Evolutionary conservation across 2,888 invertebrate species (phyloP), one percentile per base, ranked within the genome.

Genomic region (Lithophane socia): DNA sequence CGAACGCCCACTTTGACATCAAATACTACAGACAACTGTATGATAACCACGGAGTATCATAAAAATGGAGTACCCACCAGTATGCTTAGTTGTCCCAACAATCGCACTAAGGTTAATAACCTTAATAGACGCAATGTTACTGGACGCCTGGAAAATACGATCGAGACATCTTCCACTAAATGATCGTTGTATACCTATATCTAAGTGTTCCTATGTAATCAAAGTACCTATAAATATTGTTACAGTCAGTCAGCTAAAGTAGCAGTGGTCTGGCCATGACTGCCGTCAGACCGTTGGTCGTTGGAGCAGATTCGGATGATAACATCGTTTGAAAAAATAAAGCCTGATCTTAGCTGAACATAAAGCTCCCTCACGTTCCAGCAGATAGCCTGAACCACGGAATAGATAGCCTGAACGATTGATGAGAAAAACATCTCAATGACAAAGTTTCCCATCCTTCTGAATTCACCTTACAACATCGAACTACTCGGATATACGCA

Each of bases 1-100:
- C 16, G 24, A 54, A 77, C 86, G 67, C 87, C 86, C 72, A 83
- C 47, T 37, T 52, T 73, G 73, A 75, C 42, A 66, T 61, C 21
- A 58, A 71, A 81, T 69, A 67, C 42, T 56, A 18, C 29, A 44
- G 24, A 47, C 47, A 49, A 49, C 24, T 49, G 13, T 29, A 61
- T 47, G 4, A 12, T 2, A 13, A 61, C 66, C 69, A 60, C 37
- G 3, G 75, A 80, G 10, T 21, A 10, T 18, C 0, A 75, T 9
- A 79, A 3, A 56, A 70, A 80, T 58, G 77, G 80, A 80, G 21
- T 52, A 12, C 8, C 29, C 8, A 29, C 1, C 9, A 60, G 9
- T 60, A 60, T 8, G 16, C 60, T 60, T 29, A 21, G 8, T 13
- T 29, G 29, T 9, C 54, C 16, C 10, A 21, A 67, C 0, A n/a